A percentile compares a stretch with the other conserved stretches of the same genome.
Conservation (phyloP, 1,140 invertebrate genomes). For the Drosophila insularis region DNA sequence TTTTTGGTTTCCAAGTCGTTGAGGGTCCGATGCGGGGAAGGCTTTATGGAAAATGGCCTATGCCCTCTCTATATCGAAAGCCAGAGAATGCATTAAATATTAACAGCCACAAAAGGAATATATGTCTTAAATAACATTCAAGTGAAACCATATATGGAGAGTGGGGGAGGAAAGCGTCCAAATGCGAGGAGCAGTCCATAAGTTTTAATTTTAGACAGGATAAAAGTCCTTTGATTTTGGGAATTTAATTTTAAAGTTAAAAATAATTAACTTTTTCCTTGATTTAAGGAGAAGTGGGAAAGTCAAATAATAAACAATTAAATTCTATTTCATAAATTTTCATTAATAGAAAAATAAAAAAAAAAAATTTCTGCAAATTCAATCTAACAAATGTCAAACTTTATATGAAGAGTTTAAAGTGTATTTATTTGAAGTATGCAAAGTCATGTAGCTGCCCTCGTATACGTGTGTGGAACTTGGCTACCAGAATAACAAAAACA, state of each 20-base stretch:
- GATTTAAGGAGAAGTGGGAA: too few relatives aligned
- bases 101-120: constrained; percentile 64
- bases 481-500: not conserved
- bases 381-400: too few relatives aligned
- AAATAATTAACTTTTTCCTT: too few relatives aligned
- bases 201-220: too few relatives aligned
- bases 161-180: not conserved
- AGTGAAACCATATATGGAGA: constrained; percentile 14
- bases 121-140: constrained; percentile 66
- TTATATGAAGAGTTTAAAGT: too few relatives aligned
- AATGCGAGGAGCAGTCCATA: constrained; percentile 10
- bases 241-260: too few relatives aligned
- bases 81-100: constrained; percentile 70
- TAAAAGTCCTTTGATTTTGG: too few relatives aligned
- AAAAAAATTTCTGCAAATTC: too few relatives aligned
- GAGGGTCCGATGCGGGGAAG: constrained; percentile 21
- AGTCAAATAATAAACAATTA: too few relatives aligned
- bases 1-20: not conserved
- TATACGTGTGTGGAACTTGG: not conserved
- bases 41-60: constrained; percentile 63
- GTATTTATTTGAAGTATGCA: too few relatives aligned
- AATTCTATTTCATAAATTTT: too few relatives aligned
- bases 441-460: not conserved
- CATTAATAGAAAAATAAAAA: too few relatives aligned
- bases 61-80: not conserved